Evolutionary conservation across 2,888 invertebrate species (phyloP), one percentile per base, ranked within the genome.

Genomic region (Congeria kusceri): DNA sequence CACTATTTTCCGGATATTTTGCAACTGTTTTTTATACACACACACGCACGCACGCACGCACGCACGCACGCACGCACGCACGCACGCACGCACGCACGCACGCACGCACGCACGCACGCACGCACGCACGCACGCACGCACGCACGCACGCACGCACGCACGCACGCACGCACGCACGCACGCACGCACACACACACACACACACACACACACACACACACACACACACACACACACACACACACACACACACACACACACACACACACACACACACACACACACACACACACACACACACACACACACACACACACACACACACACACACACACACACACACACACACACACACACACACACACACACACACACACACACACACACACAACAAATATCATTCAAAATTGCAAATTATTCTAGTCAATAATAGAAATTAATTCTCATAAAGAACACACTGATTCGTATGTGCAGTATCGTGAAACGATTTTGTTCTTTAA

Each of bases 91-190:
- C 18, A 18, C 20, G 18, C 49, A 49, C 49, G 20, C 49, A 49
- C 49, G 20, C 49, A 49, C 49, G 20, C 49, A 49, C 49, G 20
- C 49, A 49, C 49, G 32, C 32, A 32, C 32, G 32, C 32, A 32
- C 32, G 32, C 49, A 49, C 49, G 49, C 49, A 49, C 49, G 49
- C 49, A 49, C 49, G 49, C 49, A 49, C 49, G 49, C 49, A 49
- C 49, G 49, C 49, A 49, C 49, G 49, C 49, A 49, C 49, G 18
- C 49, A 49, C 49, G 18, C 49, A 49, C 49, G 18, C 49, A 49
- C 49, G 18, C 49, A 49, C 49, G 18, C 49, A 49, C 49, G 18
- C 49, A 49, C 49, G 18, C 49, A 49, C 49, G 18, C 49, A 49
- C 49, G 18, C 49, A 49, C 49, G 18, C 49, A 49, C 49, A 20